These are phyloP conservation scores for Periophthalmus magnuspinnatus DNA, from an alignment of 2,797 vertebrate species.

Conservation along the genomic window DNA sequence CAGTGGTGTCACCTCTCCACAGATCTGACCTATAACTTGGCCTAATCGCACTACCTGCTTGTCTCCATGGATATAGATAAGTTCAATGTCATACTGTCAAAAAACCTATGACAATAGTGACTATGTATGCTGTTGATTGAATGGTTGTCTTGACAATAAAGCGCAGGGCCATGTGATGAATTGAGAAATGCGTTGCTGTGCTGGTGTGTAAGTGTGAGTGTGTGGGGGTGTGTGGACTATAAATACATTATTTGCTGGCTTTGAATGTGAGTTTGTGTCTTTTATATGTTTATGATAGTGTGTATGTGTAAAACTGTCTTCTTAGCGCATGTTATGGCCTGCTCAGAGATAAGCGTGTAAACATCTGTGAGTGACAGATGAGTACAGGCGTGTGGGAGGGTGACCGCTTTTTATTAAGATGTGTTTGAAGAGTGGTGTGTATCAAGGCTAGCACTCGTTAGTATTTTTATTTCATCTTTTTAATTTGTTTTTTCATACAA, in stretches of 20 bases:
- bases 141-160: conserved; percentile 56
- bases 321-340: conserved; percentile 63
- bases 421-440: conserved; percentile 38
- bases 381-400: conserved; percentile 60
- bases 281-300: conserved; percentile 52
- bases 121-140: conserved; percentile 43
- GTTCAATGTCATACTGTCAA: conserved; percentile 3
- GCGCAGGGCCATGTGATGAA: conserved; percentile 58
- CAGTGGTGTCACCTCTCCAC: no score
- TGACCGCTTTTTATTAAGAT: conserved; percentile 47
- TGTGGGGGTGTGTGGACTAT: conserved; percentile 58
- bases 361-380: conserved; percentile 74
- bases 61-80: no score
- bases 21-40: no score
- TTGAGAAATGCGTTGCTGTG: conserved; percentile 61
- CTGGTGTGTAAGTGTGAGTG: conserved; percentile 63
- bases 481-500: not conserved
- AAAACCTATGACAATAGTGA: conserved; percentile 35
- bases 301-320: conserved; percentile 52
- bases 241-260: conserved; percentile 53
- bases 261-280: conserved; percentile 59
- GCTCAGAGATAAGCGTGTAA: conserved; percentile 70
- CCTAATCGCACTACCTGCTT: no score
- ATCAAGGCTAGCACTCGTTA: not conserved
- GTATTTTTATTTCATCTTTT: conserved; percentile 1